A percentile compares a stretch with the other conserved stretches of the same genome.
Conservation (phyloP, 1,140 invertebrate species). For the Teleogryllus occipitalis region DNA sequence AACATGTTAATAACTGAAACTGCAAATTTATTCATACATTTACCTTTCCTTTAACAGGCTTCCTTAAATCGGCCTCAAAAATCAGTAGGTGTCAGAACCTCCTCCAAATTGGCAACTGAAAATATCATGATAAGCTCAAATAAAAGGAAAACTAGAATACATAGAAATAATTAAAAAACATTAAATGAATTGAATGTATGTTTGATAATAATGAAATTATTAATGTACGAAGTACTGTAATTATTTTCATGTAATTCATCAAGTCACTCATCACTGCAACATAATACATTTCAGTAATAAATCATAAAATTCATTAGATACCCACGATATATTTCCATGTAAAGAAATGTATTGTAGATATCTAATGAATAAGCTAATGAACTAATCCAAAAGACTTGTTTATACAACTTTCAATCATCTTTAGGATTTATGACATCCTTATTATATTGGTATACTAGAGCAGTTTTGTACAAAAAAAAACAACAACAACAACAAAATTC, state of each 20-base stretch:
- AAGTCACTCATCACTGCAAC: too few species aligned
- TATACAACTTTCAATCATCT: too few species aligned
- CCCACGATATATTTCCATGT: background rate
- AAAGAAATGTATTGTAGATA: too few species aligned
- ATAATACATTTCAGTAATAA: background rate
- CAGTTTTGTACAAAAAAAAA: too few species aligned
- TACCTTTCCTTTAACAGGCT: conserved; percentile 15
- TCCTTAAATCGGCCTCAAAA: background rate
- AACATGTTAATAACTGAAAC: background rate
- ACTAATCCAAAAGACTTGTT: too few species aligned
- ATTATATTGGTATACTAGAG: too few species aligned
- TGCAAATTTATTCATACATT: background rate
- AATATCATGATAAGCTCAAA: background rate
- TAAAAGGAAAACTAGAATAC: background rate
- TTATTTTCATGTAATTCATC: too few species aligned
- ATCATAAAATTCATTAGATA: background rate
- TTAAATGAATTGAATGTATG: background rate
- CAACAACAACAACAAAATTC: too few species aligned
- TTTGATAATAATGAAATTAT: background rate
- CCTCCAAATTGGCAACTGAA: conserved; percentile 18
- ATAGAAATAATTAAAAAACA: background rate
- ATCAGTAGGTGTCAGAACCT: conserved; percentile 17
- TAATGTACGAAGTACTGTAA: background rate
- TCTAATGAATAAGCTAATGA: too few species aligned
- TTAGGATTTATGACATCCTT: too few species aligned